These are phyloP conservation scores for Drosophila baimaii DNA, from an alignment of 1,140 invertebrate species.

Conservation along the genomic window DNA sequence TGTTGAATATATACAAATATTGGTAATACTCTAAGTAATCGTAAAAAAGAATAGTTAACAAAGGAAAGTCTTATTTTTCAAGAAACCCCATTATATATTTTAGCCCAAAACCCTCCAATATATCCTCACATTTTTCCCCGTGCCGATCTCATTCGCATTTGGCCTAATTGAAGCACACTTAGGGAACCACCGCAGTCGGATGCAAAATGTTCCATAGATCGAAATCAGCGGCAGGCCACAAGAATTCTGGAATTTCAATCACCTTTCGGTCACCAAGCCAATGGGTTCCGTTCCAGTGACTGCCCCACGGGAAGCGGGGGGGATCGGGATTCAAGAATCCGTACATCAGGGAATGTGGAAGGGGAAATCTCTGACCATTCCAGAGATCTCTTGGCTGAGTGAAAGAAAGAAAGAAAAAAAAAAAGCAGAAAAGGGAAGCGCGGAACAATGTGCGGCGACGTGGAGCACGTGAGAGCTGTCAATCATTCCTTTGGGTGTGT, in stretches of 20 bases:
- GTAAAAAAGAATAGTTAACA: too few relatives aligned
- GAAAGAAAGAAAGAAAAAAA: background rate
- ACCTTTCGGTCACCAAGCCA: slow-evolving; percentile 32
- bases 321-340: too few relatives aligned
- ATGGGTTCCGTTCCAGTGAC: slow-evolving; percentile 30
- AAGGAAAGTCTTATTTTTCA: too few relatives aligned
- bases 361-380: slow-evolving; percentile 17
- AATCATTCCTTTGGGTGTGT: slow-evolving; percentile 56
- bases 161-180: slow-evolving; percentile 50
- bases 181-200: slow-evolving; percentile 33
- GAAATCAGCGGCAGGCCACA: slow-evolving; percentile 42
- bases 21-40: too few relatives aligned
- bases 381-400: background rate
- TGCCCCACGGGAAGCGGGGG: slow-evolving; percentile 10
- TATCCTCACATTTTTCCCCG: background rate
- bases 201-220: slow-evolving; percentile 41
- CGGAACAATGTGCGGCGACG: slow-evolving; percentile 52
- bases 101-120: background rate
- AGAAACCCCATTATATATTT: too few relatives aligned
- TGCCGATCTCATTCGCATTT: slow-evolving; percentile 8
- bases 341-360: background rate
- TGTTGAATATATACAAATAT: too few relatives aligned
- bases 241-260: slow-evolving; percentile 54
- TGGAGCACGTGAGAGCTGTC: slow-evolving; percentile 81
- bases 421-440: slow-evolving; percentile 15